A percentile compares a stretch with the other conserved stretches of the same genome.
phyloP scores from a whole-genome alignment of 1,140 invertebrate genomes.

The Aleiodes sp. region DNA sequence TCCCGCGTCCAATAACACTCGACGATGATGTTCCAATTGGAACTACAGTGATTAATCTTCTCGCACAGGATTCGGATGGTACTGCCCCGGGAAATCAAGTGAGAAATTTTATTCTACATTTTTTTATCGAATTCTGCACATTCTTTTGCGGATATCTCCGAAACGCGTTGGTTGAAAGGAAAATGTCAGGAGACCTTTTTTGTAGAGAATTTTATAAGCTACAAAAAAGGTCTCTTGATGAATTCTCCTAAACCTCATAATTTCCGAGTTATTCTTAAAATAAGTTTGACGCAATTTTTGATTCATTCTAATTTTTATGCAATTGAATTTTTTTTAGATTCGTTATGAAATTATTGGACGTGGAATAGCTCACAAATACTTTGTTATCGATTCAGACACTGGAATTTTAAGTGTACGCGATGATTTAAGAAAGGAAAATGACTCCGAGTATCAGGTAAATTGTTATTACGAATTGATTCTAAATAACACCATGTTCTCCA shows the following conservation, averaged over 20 bases:
- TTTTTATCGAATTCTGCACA: background rate
- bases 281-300: too few relatives aligned
- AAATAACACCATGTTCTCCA: too few relatives aligned
- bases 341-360: conserved; percentile 84
- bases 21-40: conserved; percentile 86
- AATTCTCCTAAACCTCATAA: too few relatives aligned
- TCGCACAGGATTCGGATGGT: conserved; percentile 84
- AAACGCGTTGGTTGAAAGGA: too few relatives aligned
- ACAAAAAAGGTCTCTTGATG: too few relatives aligned
- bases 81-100: conserved; percentile 84
- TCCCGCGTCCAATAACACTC: conserved; percentile 81
- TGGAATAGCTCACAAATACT: conserved; percentile 82
- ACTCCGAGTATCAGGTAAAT: conserved; percentile 82
- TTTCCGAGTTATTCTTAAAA: too few relatives aligned
- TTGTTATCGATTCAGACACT: conserved; percentile 85
- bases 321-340: conserved; percentile 60
- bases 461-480: background rate
- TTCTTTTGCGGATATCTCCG: background rate
- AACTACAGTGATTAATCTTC: conserved; percentile 78
- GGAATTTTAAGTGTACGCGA: conserved; percentile 81
- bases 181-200: too few relatives aligned
- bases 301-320: too few relatives aligned
- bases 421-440: conserved; percentile 83
- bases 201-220: too few relatives aligned
- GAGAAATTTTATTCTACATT: conserved; percentile 36